Conservation (phyloP, 1,140 invertebrate species). For the Chlorops oryzae region DNA sequence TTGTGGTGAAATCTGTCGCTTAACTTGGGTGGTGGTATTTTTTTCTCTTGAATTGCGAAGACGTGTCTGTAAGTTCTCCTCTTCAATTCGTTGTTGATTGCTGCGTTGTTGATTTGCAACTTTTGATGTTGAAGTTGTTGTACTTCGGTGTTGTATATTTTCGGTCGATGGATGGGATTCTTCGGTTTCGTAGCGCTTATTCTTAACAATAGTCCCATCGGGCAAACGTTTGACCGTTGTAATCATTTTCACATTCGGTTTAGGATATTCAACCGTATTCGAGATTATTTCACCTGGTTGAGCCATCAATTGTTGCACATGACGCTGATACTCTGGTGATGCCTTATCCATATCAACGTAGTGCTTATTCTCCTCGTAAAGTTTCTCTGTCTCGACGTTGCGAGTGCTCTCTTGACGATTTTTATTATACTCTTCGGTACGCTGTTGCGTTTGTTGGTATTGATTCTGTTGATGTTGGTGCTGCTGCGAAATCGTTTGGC, state of each 20-base stretch:
- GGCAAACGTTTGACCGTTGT: slow-evolving; percentile 59
- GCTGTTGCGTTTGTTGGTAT: slow-evolving; percentile 26
- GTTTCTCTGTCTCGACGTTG: slow-evolving; percentile 38
- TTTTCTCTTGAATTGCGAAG: not conserved
- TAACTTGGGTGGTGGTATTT: not conserved
- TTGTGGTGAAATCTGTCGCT: not conserved
- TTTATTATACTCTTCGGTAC: slow-evolving; percentile 14
- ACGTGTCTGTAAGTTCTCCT: slow-evolving; percentile 8
- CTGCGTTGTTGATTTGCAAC: slow-evolving; percentile 16
- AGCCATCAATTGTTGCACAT: slow-evolving; percentile 39
- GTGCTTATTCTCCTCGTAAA: slow-evolving; percentile 39
- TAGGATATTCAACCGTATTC: slow-evolving; percentile 55
- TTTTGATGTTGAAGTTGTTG: slow-evolving; percentile 12
- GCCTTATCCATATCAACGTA: slow-evolving; percentile 45
- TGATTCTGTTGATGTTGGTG: slow-evolving; percentile 3
- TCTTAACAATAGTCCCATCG: slow-evolving; percentile 59
- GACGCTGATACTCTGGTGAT: slow-evolving; percentile 40
- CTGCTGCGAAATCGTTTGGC: slow-evolving; percentile 5
- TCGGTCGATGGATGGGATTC: slow-evolving; percentile 20
- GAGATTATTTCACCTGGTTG: slow-evolving; percentile 50
- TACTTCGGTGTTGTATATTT: slow-evolving; percentile 11
- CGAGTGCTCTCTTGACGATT: slow-evolving; percentile 32
- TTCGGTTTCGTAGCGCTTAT: slow-evolving; percentile 57
- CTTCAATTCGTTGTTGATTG: slow-evolving; percentile 16
- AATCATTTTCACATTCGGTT: slow-evolving; percentile 57